phyloP scores from a whole-genome alignment of 2,888 invertebrate genomes.

The Dryobotodes eremita region DNA sequence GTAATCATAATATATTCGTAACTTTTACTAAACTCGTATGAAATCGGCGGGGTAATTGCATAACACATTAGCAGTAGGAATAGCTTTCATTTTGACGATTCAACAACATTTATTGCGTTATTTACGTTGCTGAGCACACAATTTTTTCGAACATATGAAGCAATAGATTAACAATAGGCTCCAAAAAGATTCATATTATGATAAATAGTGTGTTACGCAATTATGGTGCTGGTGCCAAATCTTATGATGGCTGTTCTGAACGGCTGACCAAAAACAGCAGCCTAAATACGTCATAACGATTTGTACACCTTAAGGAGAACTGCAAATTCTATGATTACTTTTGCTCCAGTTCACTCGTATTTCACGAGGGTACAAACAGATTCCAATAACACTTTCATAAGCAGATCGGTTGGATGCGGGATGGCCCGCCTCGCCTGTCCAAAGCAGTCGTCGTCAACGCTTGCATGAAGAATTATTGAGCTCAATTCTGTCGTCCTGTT shows the following conservation, averaged over 20 bases:
- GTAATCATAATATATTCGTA: neutral
- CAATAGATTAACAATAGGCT: too few relatives aligned
- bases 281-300: neutral
- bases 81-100: too few relatives aligned
- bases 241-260: neutral
- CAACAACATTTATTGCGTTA: too few relatives aligned
- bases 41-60: too few relatives aligned
- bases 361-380: slow-evolving; percentile 1
- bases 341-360: neutral
- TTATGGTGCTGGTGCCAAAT: too few relatives aligned
- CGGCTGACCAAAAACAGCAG: neutral
- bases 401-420: slow-evolving; percentile 13
- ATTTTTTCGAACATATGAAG: too few relatives aligned
- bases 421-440: slow-evolving; percentile 38
- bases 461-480: slow-evolving; percentile 22
- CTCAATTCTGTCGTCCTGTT: neutral
- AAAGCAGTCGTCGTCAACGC: slow-evolving; percentile 16
- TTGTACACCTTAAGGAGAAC: neutral
- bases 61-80: too few relatives aligned
- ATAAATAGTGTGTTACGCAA: too few relatives aligned
- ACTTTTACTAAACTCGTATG: neutral
- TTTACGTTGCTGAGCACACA: too few relatives aligned
- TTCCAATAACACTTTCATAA: slow-evolving; percentile 46
- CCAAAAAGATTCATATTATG: too few relatives aligned
- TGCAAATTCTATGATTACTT: neutral